Conservation (phyloP, 2,113 vertebrate genomes). For the Ceyx margarethae region DNA sequence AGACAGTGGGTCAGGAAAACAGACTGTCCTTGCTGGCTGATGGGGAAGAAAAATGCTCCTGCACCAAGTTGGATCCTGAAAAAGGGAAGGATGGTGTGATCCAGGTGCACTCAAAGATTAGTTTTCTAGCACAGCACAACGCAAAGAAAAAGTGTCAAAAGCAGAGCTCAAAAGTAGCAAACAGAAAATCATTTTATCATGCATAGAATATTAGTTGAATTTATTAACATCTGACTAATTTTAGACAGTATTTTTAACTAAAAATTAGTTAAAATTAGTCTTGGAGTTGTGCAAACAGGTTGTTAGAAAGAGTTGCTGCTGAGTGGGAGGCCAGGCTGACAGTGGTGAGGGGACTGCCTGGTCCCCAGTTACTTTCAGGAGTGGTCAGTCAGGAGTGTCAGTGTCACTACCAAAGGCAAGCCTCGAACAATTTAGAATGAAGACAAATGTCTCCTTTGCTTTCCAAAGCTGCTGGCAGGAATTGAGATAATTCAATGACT, state of each 20-base stretch:
- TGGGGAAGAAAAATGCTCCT: background rate
- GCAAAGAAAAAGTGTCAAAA: background rate
- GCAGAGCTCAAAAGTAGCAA: background rate
- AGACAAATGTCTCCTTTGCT: background rate
- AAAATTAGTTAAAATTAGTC: too few species aligned
- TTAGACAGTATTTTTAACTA: background rate
- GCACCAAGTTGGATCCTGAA: background rate
- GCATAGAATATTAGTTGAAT: background rate
- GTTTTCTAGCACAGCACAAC: background rate
- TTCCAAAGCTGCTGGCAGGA: background rate
- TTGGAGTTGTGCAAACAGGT: background rate
- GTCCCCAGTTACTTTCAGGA: background rate
- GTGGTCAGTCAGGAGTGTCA: accelerated
- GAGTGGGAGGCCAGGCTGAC: background rate
- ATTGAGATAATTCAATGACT: background rate
- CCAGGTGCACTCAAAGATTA: background rate
- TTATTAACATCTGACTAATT: background rate
- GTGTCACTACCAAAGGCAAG: background rate
- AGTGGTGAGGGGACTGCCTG: background rate
- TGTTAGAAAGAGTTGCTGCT: background rate
- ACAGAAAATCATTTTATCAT: background rate
- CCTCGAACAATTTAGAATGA: background rate
- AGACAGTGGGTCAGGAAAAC: background rate
- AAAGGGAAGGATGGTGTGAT: background rate
- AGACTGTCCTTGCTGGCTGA: accelerated